Percentiles rank a stretch among this genome's conserved stretches.
These are phyloP conservation scores for Dryoscopus gambensis DNA, from an alignment of 2,113 vertebrate genomes.

Conservation along the genomic window DNA sequence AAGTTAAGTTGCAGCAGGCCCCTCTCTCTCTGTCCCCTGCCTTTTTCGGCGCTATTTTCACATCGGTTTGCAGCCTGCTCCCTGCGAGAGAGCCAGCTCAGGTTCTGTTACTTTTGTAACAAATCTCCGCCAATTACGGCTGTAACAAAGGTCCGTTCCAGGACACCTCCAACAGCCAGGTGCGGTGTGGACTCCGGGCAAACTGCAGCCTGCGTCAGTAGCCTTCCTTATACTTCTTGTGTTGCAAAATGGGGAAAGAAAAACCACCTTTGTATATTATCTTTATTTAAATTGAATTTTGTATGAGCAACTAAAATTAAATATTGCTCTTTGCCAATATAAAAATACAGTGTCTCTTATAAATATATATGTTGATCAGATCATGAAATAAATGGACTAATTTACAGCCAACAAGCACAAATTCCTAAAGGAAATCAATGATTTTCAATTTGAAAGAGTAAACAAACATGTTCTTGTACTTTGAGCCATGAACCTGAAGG, in stretches of 20 bases:
- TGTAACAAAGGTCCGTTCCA: too few species aligned
- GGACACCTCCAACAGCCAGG: too few species aligned
- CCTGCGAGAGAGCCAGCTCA: too few species aligned
- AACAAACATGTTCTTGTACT: neutral
- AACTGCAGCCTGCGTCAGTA: too few species aligned
- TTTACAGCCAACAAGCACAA: neutral
- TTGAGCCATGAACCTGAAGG: neutral
- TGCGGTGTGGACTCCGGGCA: too few species aligned
- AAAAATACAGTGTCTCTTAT: neutral
- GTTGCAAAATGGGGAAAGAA: neutral
- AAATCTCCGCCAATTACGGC: too few species aligned
- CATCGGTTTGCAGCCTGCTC: too few species aligned
- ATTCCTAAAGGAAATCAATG: slow-evolving; percentile 58
- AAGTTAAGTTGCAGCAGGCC: too few species aligned
- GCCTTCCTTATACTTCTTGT: neutral
- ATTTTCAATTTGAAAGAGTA: slow-evolving; percentile 28
- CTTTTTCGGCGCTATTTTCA: too few species aligned
- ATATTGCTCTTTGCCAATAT: neutral
- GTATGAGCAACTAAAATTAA: neutral
- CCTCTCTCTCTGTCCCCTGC: too few species aligned
- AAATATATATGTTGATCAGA: neutral
- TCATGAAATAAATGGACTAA: neutral
- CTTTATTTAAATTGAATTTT: neutral
- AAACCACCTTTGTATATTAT: neutral
- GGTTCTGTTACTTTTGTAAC: too few species aligned